phyloP scores from a whole-genome alignment of 2,888 invertebrate genomes.

The Gisinianus flammeolus region DNA sequence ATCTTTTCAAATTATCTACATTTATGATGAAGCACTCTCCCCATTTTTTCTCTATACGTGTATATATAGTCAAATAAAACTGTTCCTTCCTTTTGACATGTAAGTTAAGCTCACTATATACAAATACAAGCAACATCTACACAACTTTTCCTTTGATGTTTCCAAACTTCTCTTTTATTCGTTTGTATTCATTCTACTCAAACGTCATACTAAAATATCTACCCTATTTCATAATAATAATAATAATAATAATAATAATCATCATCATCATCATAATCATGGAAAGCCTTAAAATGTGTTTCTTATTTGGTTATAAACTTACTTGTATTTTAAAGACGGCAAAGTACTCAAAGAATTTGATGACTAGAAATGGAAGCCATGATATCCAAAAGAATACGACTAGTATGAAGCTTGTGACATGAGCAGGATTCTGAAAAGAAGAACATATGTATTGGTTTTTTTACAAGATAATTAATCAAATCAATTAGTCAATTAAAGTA shows the following conservation, averaged over 20 bases:
- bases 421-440: constrained; percentile 95
- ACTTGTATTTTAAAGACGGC: constrained; percentile 59
- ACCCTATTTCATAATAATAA: too few species aligned
- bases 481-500: too few species aligned
- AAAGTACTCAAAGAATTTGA: constrained; percentile 74
- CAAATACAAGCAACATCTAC: not conserved
- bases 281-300: too few species aligned
- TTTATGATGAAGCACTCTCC: not conserved
- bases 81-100: not conserved
- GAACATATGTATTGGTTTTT: too few species aligned
- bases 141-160: not conserved
- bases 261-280: too few species aligned
- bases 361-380: constrained; percentile 89
- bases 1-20: constrained; percentile 18
- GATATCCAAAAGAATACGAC: constrained; percentile 90
- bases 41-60: constrained; percentile 7
- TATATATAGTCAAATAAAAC: constrained; percentile 5
- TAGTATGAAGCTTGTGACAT: constrained; percentile 93
- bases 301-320: constrained; percentile 11
- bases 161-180: not conserved
- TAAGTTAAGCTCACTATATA: not conserved
- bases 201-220: too few species aligned
- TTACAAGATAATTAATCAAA: too few species aligned
- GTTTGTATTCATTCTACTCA: not conserved
- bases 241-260: too few species aligned